Conservation (phyloP, 2,797 vertebrate species). For the Apogon talboti region DNA sequence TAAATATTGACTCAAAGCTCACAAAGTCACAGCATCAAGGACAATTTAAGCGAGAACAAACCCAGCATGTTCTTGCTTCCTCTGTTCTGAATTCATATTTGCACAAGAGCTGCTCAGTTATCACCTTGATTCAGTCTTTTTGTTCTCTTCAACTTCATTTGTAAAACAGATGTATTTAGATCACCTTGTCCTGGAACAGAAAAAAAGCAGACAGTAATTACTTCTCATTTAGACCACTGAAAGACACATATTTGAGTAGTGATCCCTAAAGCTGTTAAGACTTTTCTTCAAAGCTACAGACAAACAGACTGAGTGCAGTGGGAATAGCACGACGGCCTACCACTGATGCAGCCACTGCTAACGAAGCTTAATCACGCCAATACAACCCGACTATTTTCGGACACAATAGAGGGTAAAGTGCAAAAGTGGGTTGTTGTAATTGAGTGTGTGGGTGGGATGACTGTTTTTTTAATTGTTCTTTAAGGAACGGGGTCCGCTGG, state of each 20-base stretch:
- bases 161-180: conserved; percentile 54
- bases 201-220: conserved; percentile 64
- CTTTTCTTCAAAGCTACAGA: conserved; percentile 49
- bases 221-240: conserved; percentile 63
- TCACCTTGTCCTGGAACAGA: conserved; percentile 49
- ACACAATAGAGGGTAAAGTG: conserved; percentile 77
- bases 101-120: conserved; percentile 46
- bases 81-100: conserved; percentile 53
- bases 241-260: conserved; percentile 67
- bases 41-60: conserved; percentile 52
- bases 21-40: conserved; percentile 49
- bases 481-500: conserved; percentile 78
- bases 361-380: conserved; percentile 69
- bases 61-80: conserved; percentile 17
- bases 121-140: conserved; percentile 45
- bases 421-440: conserved; percentile 83
- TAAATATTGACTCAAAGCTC: conserved; percentile 65
- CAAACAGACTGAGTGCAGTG: conserved; percentile 42
- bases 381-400: conserved; percentile 70
- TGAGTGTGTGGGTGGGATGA: conserved; percentile 82
- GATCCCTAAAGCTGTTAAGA: conserved; percentile 65
- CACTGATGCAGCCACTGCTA: conserved; percentile 57
- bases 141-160: conserved; percentile 53
- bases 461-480: conserved; percentile 86
- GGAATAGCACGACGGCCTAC: conserved; percentile 53